Evolutionary conservation across 2,113 vertebrate species (phyloP), one percentile per base, ranked within the genome.

Genomic region (Cichladusa arquata): DNA sequence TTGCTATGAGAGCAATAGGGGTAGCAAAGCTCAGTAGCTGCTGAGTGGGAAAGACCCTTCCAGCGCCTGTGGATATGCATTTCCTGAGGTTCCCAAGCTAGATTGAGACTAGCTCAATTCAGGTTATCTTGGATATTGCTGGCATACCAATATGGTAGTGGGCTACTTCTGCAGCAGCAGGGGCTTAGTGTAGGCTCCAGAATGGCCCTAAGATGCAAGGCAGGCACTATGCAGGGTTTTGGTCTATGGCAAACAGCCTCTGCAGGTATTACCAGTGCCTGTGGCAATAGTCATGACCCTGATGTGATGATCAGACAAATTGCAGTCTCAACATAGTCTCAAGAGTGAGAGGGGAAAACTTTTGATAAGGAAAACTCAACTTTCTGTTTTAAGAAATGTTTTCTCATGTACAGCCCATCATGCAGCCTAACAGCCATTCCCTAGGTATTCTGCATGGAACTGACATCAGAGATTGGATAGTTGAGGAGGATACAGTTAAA

Each of bases 381-480:
- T 74, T 86, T 42, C 23, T 92, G 8, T 81, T 90, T 60, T 86
- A 44, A 51, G 56, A 66, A 56, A 31, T 40, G 9, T 25, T n/a
- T 50, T 86, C 26, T 57, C 17, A 44, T 29, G 14, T 87, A 38
- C 57, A 56, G 47, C 8, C 11, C 0, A 0, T 45, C 34, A 11
- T 50, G 19, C 31, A 67, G n/a, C 0, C 0, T 36, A 58, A 44
- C 6, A 44, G 11, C 22, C 10, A 9, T 66, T 64, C 85, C 47
- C 64, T 71, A 40, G 36, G 34, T 25, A 28, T 38, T 40, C 40
- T 83, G 8, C 2, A 2, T 56, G 24, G 25, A 83, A 31, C 12
- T 64, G 28, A 44, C 25, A 25, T 74, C 38, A 62, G 51, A 87
- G 38, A 45, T 11, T n/a, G n/a, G 33, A 23, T 24, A 47, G 44